Evolutionary conservation across 2,797 vertebrate species (phyloP), one percentile per base, ranked within the genome.

Genomic region (Falco naumanni): DNA sequence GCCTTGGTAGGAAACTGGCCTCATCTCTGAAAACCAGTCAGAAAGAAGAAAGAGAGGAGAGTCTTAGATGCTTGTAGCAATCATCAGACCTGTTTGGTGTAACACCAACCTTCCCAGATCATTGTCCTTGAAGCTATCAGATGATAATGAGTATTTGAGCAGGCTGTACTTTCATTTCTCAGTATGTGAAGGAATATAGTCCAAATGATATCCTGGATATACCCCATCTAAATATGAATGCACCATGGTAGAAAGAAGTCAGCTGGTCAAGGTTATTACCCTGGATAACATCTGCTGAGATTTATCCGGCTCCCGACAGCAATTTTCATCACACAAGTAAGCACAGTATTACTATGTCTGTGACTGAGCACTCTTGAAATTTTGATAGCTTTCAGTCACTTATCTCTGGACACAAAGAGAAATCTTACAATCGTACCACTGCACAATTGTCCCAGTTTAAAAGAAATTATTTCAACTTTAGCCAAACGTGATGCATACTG

Each of bases 251-350:
- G 85, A 81, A 89, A 85, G 10, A 91, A 75, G 51, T 87, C 53
- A 85, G 0, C 39, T 63, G 51, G 70, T 94, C 83, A 90, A 87
- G 25, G 39, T 78, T 88, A 72, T 91, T 93, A 71, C 29, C 28
- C 33, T n/a, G 10, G 65, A 86, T 84, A 94, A 68, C 39, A 90
- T 82, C 72, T 72, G 50, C 43, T 31, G 60, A 84, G 74, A 87
- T 96, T 92, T 89, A 84, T 63, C 53, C 72, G 65, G 33, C 50
- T 86, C 17, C 71, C 2, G 1, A 75, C 39, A 56, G 31, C 85
- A 95, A 72, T 86, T 84, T 95, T 91, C 72, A 82, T 88, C 76
- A 88, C 47, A 72, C 12, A 70, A 59, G 71, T 83, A 92, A 85
- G 83, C 54, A 53, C 6, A 48, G 16, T 54, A 74, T 90, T 92